Conservation (phyloP, 2,888 invertebrate genomes). For the Holacanthella duospinosa region DNA sequence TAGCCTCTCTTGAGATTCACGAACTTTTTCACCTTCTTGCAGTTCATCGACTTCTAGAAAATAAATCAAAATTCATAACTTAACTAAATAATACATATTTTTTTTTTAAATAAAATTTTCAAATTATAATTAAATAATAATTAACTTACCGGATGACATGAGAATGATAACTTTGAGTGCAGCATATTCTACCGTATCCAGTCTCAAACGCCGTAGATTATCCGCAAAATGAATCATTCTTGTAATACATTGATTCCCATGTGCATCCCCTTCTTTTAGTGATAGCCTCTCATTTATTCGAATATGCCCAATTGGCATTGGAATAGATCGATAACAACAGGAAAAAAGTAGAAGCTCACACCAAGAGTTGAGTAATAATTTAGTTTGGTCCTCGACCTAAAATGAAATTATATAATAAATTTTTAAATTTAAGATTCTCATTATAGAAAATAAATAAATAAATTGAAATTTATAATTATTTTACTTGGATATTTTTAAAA, state of each 20-base stretch:
- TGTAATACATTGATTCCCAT: constrained; percentile 59
- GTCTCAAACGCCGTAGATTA: constrained; percentile 73
- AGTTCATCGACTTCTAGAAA: constrained; percentile 75
- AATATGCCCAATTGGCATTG: constrained; percentile 37
- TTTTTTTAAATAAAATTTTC: constrained; percentile 1
- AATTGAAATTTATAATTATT: constrained; percentile 1
- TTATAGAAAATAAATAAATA: constrained; percentile 2
- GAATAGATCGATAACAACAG: constrained; percentile 71
- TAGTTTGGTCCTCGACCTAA: constrained; percentile 95
- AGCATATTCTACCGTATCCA: constrained; percentile 92
- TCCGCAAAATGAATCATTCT: constrained; percentile 91
- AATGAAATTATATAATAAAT: not conserved
- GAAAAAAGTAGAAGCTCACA: constrained; percentile 83
- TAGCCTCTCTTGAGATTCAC: constrained; percentile 87
- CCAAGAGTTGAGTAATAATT: constrained; percentile 93
- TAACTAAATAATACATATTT: not conserved
- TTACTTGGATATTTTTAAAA: constrained; percentile 88
- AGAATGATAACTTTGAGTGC: constrained; percentile 90
- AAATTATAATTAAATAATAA: constrained; percentile 3
- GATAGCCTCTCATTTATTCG: constrained; percentile 37
- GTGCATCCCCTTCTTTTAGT: constrained; percentile 39
- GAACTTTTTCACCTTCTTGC: constrained; percentile 84
- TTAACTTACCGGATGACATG: constrained; percentile 65
- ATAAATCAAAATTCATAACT: constrained; percentile 11
- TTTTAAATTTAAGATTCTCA: not conserved